Evolutionary conservation across 2,888 invertebrate genomes (phyloP).

Genomic region (Coelinius sp.): DNA sequence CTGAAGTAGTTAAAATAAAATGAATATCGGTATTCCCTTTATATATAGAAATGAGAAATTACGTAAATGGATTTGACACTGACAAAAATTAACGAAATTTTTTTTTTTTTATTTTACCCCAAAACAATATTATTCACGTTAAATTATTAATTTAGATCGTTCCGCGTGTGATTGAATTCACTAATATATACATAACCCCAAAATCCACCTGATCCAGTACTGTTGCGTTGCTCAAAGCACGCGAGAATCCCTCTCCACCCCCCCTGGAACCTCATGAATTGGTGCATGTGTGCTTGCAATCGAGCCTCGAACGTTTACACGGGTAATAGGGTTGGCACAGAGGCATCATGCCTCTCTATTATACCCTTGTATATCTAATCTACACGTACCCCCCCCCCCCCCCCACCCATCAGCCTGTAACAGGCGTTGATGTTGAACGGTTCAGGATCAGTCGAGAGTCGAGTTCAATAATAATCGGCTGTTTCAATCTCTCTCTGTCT

Average conservation of each 20-base stretch:
- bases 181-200: constrained; percentile 14
- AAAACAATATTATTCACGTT: not conserved
- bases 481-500: not conserved
- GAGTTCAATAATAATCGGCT: constrained; percentile 43
- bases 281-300: constrained; percentile 52
- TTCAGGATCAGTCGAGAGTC: constrained; percentile 40
- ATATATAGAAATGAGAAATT: too few relatives aligned
- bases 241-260: constrained; percentile 1
- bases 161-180: constrained; percentile 7
- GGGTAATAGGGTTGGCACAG: constrained; percentile 49
- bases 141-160: not conserved
- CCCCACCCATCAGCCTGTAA: not conserved
- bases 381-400: not conserved
- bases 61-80: not conserved
- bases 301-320: constrained; percentile 51
- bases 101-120: too few relatives aligned
- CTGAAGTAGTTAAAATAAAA: constrained; percentile 30
- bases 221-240: constrained; percentile 35
- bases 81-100: too few relatives aligned
- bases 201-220: constrained; percentile 2
- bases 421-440: constrained; percentile 5
- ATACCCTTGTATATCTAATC: constrained; percentile 23
- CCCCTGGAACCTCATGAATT: constrained; percentile 34
- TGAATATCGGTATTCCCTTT: not conserved
- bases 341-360: constrained; percentile 32